Percentiles rank a stretch among this genome's conserved stretches.
phyloP scores from a whole-genome alignment of 2,113 vertebrate genomes.

The human (Homo sapiens) region DNA sequence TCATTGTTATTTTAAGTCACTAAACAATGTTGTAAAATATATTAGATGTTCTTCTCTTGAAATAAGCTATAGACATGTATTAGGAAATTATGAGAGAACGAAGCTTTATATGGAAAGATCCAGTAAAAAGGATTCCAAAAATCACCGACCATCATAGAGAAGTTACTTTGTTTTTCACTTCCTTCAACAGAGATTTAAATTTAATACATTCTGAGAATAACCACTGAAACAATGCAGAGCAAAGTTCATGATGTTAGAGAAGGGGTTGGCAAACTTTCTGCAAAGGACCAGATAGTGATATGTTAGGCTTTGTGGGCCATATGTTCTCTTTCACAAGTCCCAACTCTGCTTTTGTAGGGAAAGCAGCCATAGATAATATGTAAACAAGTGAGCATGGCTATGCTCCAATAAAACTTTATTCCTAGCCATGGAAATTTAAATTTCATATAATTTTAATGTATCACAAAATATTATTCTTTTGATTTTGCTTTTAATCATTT shows the following conservation, averaged over 20 bases:
- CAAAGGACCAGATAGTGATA: background rate
- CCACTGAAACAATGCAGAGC: background rate
- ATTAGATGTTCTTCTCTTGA: background rate
- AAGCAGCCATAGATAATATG: background rate
- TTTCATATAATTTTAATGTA: background rate
- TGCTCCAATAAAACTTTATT: background rate
- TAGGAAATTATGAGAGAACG: background rate
- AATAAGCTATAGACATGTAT: background rate
- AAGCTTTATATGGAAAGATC: background rate
- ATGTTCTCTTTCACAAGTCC: background rate
- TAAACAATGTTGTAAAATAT: background rate
- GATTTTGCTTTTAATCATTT: background rate
- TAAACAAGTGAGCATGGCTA: background rate
- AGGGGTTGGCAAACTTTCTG: background rate
- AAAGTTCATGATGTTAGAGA: background rate
- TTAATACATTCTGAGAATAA: background rate
- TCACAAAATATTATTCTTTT: background rate
- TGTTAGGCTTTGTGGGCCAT: background rate
- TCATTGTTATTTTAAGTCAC: background rate
- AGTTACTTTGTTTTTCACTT: background rate
- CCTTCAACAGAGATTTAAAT: background rate
- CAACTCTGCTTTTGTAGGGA: background rate
- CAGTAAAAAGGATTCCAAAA: background rate
- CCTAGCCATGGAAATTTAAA: background rate
- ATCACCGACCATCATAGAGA: background rate